Evolutionary conservation across 2,888 invertebrate genomes (phyloP).

Genomic region (Megamerina dolium): DNA sequence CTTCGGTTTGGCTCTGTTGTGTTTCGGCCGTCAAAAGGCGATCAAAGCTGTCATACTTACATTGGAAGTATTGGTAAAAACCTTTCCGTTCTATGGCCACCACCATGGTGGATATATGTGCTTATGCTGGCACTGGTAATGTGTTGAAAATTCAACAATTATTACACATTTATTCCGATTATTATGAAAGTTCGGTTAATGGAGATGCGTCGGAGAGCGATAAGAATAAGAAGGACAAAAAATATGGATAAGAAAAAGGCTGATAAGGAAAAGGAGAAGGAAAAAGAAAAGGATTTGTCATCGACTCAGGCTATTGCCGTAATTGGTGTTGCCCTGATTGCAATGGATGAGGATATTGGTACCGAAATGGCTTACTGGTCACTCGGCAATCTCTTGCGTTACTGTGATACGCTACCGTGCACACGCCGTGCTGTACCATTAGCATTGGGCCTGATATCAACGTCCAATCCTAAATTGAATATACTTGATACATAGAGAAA

Average conservation of each 20-base stretch:
- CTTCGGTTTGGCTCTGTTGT: conserved; percentile 87
- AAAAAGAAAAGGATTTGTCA: conserved; percentile 73
- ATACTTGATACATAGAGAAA: conserved; percentile 97
- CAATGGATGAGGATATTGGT: conserved; percentile 99
- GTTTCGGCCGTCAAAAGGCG: conserved; percentile 85
- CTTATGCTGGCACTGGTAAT: conserved; percentile 98
- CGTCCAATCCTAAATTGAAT: conserved; percentile 93
- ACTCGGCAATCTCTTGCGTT: conserved; percentile 89
- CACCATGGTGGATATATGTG: conserved; percentile 95
- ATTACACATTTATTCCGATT: conserved; percentile 96
- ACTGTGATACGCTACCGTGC: conserved; percentile 94
- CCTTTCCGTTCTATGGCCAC: conserved; percentile 94
- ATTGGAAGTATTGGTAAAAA: conserved; percentile 86
- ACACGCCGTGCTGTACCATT: conserved; percentile 95
- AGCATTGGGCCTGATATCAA: conserved; percentile 90
- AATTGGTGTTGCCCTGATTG: conserved; percentile 93
- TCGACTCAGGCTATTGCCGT: conserved; percentile 94
- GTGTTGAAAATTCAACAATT: conserved; percentile 97
- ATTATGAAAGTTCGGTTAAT: conserved; percentile 67
- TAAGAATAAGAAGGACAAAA: conserved; percentile 36
- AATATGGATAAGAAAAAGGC: conserved; percentile 45
- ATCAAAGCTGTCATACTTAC: conserved; percentile 90
- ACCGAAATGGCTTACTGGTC: conserved; percentile 96
- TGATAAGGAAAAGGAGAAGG: conserved; percentile 51
- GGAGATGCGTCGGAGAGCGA: conserved; percentile 36